phyloP scores from a whole-genome alignment of 2,888 invertebrate genomes.

The Zaprionus bogoriensis region DNA sequence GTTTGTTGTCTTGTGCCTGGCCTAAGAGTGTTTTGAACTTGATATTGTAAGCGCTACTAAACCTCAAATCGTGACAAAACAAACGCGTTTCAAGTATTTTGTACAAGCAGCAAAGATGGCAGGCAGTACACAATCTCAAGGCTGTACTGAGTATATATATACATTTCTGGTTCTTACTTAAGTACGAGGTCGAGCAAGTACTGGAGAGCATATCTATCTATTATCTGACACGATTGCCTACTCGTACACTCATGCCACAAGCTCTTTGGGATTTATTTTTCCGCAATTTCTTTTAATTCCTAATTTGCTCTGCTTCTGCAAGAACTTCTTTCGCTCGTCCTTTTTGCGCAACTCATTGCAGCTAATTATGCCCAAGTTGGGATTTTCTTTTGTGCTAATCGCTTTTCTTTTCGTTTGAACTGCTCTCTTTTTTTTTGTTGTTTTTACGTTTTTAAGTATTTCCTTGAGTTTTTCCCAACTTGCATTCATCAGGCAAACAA shows the following conservation, averaged over 20 bases:
- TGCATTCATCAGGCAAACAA: constrained; percentile 42
- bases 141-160: not conserved
- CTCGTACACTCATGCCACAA: too few species aligned
- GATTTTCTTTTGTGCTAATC: not conserved
- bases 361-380: constrained; percentile 28
- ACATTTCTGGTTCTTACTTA: too few species aligned
- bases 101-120: not conserved
- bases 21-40: not conserved
- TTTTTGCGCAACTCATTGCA: constrained; percentile 19
- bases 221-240: too few species aligned
- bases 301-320: constrained; percentile 2
- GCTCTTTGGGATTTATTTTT: constrained; percentile 3
- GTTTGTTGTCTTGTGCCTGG: not conserved
- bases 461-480: constrained; percentile 27
- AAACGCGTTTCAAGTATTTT: not conserved
- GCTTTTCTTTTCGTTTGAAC: constrained; percentile 12
- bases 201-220: too few species aligned
- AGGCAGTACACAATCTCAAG: not conserved
- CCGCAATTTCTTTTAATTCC: not conserved
- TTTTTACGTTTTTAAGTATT: constrained; percentile 9
- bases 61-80: not conserved
- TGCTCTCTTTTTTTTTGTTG: constrained; percentile 4
- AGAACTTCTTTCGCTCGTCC: constrained; percentile 1
- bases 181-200: too few species aligned
- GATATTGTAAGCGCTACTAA: not conserved